Base-by-base conservation (phyloP, 2,888 invertebrate species). In the Drosophila mimetica region DNA sequence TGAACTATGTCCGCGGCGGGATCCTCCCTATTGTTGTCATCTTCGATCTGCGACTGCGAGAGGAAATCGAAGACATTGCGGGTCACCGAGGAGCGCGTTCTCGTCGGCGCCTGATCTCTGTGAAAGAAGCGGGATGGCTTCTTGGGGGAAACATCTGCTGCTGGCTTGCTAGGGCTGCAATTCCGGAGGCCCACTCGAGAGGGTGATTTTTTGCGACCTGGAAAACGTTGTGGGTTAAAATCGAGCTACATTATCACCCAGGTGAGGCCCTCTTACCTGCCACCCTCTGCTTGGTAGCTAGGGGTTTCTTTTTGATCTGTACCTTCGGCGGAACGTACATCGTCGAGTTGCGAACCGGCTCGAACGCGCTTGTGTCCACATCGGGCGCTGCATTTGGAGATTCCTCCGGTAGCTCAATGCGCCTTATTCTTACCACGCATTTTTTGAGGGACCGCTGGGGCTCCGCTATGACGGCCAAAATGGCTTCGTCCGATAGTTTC, bases 11-110 rank as follows among this genome's bases (percentile, higher is more conserved):
- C 91, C 2, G 86, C 88, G 1, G 86, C 79, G 1, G 90, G 89
- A 76, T 91, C 90, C 3, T 30, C 9, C 5, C 59, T 58, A 37
- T 72, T 74, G 7, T 86, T 79, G 1, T 80, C 73, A 44, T 87
- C 89, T 1, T 86, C 81, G 6, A 83, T 87, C 74, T 90, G 88
- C 1, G 91, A 89, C 42, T 88, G 85, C 0, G 89, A 89, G 1
- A 89, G 66, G 65, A 90, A 91, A 0, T 91, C 91, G 42, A 90
- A 91, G 6, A 91, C 77, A n/a, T 75, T 65, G 5, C 75, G 64
- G 3, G 66, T 72, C 3, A 72, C 70, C 1, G 86, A 66, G 0
- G 88, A 86, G n/a, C 74, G 74, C 1, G 53, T 32, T 50, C 73
- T 59, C 0, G 42, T 0, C 4, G 65, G 58, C 3, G 63, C 47